Evolutionary conservation across 2,888 invertebrate species (phyloP), one percentile per base, ranked within the genome.

Genomic region (Epistrophella euchroma): DNA sequence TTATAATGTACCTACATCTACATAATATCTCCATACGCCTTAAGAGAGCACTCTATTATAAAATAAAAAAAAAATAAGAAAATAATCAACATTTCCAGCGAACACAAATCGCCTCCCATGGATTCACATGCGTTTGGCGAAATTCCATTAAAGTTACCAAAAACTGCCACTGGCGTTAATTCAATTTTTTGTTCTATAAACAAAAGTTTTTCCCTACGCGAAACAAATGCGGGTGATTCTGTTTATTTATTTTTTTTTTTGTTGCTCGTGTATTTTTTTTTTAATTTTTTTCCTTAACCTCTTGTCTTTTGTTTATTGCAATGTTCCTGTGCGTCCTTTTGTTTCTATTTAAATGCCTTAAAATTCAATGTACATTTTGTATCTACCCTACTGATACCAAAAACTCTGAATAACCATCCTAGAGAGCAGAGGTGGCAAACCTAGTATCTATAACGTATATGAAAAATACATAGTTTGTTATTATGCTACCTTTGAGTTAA

Each of bases 181-280:
- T 80, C 80, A 79, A 84, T 84, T 84, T 84, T 84, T 84, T 84
- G 80, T 84, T 84, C 56, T 70, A 80, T 84, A 84, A 84, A 84
- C 80, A 84, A 84, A 84, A 80, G 74, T 84, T 84, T 73, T 72
- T 32, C 55, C n/a, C 60, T 40, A 22, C 52, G 62, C 55, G 70
- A 71, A 84, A 52, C 43, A 60, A 72, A 58, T 55, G 77, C 77
- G n/a, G 47, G 50, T 19, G 55, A 22, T 32, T 68, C 68, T 77
- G 28, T 75, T 72, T 10, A 5, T 6, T 55, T 55, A 28, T n/a
- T 37, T 22, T 55, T 55, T 70, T 25, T 13, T 35, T 3, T 25
- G 56, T 37, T 52, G 25, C 15, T 52, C n/a, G 3, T 52, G 15
- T 52, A 28, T 28, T 28, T 28, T 25, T 25, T 45, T 45, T 40